Evolutionary conservation across 2,797 vertebrate species (phyloP).

Genomic region (Thalassophryne amazonica): DNA sequence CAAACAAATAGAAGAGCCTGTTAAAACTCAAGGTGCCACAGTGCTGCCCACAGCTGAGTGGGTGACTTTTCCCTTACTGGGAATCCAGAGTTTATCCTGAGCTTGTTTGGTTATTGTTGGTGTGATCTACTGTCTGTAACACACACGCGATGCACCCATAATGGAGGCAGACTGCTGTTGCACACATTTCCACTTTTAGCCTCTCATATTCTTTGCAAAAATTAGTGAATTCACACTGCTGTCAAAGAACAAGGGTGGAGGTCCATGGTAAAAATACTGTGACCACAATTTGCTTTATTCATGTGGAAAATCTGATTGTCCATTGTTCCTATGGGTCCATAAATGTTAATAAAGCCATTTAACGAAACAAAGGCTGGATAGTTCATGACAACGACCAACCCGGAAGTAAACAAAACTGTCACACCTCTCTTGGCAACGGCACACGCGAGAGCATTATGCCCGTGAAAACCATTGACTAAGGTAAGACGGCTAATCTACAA

Average conservation of each 20-base stretch:
- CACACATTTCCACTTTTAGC: slow-evolving; percentile 1
- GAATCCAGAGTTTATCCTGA: slow-evolving; percentile 16
- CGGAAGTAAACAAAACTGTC: no score
- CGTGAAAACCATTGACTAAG: no score
- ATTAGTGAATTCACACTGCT: slow-evolving; percentile 1
- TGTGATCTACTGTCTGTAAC: background rate
- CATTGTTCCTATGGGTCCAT: no score
- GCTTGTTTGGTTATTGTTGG: slow-evolving; percentile 4
- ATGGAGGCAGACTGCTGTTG: slow-evolving; percentile 8
- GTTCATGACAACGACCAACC: no score
- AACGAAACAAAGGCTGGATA: no score
- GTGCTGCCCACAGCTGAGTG: slow-evolving; percentile 34
- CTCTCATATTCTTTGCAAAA: background rate
- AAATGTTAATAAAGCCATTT: no score
- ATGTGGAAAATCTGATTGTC: slow-evolving; percentile 52
- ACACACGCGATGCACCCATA: background rate
- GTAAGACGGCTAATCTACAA: no score
- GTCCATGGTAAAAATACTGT: slow-evolving; percentile 36
- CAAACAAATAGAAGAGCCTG: slow-evolving; percentile 48
- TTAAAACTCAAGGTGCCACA: slow-evolving; percentile 52
- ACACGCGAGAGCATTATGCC: no score
- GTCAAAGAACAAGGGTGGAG: slow-evolving; percentile 14
- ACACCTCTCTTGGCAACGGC: no score
- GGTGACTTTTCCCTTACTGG: slow-evolving; percentile 38
- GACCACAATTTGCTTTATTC: slow-evolving; percentile 28